Evolutionary conservation across 2,797 vertebrate genomes (phyloP).

Genomic region (Hipposideros larvatus): DNA sequence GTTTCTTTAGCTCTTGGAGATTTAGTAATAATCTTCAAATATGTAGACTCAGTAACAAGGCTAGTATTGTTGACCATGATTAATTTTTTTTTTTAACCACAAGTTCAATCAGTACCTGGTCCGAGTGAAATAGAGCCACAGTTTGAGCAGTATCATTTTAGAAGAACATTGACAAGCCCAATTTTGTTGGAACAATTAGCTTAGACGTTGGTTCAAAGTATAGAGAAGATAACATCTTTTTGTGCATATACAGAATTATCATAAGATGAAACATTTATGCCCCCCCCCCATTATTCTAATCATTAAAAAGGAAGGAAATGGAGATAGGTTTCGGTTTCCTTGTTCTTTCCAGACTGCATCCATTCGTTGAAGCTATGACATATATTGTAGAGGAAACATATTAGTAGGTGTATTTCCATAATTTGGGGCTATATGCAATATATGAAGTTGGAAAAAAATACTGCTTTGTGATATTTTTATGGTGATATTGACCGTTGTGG

Average conservation of each 20-base stretch:
- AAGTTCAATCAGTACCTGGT: slow-evolving; percentile 21
- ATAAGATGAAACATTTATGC: neutral
- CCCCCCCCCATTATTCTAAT: neutral
- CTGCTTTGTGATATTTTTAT: neutral
- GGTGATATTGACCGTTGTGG: slow-evolving; percentile 3
- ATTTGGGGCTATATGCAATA: slow-evolving; percentile 27
- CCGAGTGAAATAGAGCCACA: neutral
- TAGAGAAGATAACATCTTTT: neutral
- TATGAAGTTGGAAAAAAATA: slow-evolving; percentile 52
- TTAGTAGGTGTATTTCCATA: slow-evolving; percentile 30
- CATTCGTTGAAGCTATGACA: neutral
- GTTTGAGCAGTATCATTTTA: slow-evolving; percentile 10
- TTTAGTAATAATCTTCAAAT: slow-evolving; percentile 36
- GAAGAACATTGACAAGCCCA: slow-evolving; percentile 1
- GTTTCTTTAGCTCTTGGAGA: slow-evolving; percentile 42
- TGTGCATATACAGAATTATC: neutral
- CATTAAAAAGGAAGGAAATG: slow-evolving; percentile 1
- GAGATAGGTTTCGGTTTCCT: slow-evolving; percentile 31
- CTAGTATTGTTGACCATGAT: neutral
- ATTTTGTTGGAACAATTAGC: slow-evolving; percentile 38
- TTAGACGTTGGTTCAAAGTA: slow-evolving; percentile 26
- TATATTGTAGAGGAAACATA: slow-evolving; percentile 9
- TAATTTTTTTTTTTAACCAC: neutral
- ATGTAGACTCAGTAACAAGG: neutral
- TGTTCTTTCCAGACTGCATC: neutral